Percentiles rank a stretch among this genome's conserved stretches.
phyloP scores from a whole-genome alignment of 2,888 invertebrate genomes.

The Pinctada fucata region DNA sequence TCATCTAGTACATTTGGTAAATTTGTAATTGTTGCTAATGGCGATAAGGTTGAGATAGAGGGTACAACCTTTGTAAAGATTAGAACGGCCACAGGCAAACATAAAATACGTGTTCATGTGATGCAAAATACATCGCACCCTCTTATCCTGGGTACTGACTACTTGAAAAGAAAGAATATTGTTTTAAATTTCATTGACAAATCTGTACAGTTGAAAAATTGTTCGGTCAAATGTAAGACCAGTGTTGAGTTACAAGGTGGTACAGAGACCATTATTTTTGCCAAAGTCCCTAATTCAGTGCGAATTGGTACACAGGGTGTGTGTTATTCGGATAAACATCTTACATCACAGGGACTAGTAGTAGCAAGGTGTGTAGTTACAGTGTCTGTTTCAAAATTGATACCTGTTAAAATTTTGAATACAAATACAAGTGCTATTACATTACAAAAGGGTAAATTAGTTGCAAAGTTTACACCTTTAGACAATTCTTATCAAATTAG shows the following conservation, averaged over 20 bases:
- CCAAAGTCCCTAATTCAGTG: neutral
- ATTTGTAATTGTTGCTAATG: neutral
- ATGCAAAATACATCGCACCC: constrained; percentile 11
- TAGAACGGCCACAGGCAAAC: neutral
- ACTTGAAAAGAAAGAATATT: constrained; percentile 11
- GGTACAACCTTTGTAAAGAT: constrained; percentile 5
- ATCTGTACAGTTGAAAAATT: neutral
- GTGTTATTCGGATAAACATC: constrained; percentile 24
- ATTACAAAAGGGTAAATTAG: constrained; percentile 18
- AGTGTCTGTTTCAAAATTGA: neutral
- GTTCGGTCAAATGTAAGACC: neutral
- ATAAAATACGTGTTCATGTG: constrained; percentile 14
- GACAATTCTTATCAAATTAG: constrained; percentile 22
- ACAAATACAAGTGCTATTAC: constrained; percentile 19
- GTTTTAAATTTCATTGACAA: neutral
- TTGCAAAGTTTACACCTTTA: constrained; percentile 35
- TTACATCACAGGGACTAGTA: constrained; percentile 30
- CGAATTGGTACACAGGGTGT: constrained; percentile 36
- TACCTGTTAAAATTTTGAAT: constrained; percentile 39
- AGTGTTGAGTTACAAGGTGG: constrained; percentile 6
- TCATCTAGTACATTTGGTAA: neutral
- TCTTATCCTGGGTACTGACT: constrained; percentile 11
- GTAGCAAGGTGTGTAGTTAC: constrained; percentile 32
- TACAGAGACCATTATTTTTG: constrained; percentile 23
- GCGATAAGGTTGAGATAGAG: constrained; percentile 5